These are phyloP conservation scores for Apostichopus parvimensis DNA, from an alignment of 35 echinoderm and acorn worm species.

Conservation along the genomic window DNA sequence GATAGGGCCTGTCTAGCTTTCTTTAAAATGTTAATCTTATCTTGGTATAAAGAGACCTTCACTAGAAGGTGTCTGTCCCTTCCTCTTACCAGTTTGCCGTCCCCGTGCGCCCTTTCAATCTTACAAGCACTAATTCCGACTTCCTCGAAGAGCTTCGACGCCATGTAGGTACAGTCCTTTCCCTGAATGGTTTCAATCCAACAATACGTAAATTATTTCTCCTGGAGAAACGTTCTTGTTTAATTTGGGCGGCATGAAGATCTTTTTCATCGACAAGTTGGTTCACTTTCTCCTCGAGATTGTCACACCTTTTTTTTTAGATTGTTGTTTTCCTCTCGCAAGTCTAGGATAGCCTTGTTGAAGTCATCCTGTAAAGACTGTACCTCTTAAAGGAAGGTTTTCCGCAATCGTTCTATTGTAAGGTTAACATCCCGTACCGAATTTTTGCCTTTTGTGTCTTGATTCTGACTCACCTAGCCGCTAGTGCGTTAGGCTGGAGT, in stretches of 20 bases:
- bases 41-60: neutral
- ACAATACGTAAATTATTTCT: constrained; percentile 12
- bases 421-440: neutral
- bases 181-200: neutral
- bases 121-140: neutral
- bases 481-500: neutral
- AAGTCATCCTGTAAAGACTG: neutral
- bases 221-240: constrained; percentile 10
- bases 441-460: neutral
- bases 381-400: constrained; percentile 16
- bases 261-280: neutral
- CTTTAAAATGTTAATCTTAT: neutral
- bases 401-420: neutral
- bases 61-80: neutral
- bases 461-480: neutral
- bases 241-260: neutral
- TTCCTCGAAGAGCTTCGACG: neutral
- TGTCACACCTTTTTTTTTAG: neutral
- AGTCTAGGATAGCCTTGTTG: neutral
- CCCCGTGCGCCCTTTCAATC: neutral
- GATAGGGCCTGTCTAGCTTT: neutral
- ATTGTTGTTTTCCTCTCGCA: neutral
- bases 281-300: neutral
- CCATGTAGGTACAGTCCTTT: neutral
- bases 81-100: neutral